These are phyloP conservation scores for Ephialtes manifestator DNA, from an alignment of 2,888 invertebrate species.

Conservation along the genomic window DNA sequence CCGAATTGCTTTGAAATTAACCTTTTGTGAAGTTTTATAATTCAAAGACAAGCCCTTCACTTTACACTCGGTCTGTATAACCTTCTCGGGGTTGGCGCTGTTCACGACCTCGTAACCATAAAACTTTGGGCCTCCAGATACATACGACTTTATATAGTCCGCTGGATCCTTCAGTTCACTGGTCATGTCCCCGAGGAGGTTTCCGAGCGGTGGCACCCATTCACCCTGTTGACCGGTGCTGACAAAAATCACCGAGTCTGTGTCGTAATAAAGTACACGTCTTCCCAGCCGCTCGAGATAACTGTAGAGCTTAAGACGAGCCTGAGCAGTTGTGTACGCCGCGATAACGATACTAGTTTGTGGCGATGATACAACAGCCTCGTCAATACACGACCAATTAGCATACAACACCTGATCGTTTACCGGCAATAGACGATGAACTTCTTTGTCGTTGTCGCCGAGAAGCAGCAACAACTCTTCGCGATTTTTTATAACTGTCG, in stretches of 20 bases:
- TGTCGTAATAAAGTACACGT: slow-evolving; percentile 73
- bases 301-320: slow-evolving; percentile 78
- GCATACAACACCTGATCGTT: neutral
- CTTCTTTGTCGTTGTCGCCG: neutral
- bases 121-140: slow-evolving; percentile 6
- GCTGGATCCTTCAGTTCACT: neutral
- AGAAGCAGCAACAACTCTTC: neutral
- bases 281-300: slow-evolving; percentile 77
- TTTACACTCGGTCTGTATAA: too few relatives aligned
- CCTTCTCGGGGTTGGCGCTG: too few relatives aligned
- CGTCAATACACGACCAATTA: slow-evolving; percentile 5
- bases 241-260: neutral
- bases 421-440: neutral
- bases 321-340: slow-evolving; percentile 79
- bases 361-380: slow-evolving; percentile 51
- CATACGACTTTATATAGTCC: slow-evolving; percentile 3
- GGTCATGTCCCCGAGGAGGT: too few relatives aligned
- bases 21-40: too few relatives aligned
- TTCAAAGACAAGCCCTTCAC: too few relatives aligned
- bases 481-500: neutral
- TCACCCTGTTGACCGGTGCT: slow-evolving; percentile 68
- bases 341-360: slow-evolving; percentile 78
- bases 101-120: too few relatives aligned
- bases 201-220: neutral
- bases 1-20: too few relatives aligned